Base-by-base conservation (phyloP, 2,113 vertebrate genomes). In the Cyprinodon variegatus region DNA sequence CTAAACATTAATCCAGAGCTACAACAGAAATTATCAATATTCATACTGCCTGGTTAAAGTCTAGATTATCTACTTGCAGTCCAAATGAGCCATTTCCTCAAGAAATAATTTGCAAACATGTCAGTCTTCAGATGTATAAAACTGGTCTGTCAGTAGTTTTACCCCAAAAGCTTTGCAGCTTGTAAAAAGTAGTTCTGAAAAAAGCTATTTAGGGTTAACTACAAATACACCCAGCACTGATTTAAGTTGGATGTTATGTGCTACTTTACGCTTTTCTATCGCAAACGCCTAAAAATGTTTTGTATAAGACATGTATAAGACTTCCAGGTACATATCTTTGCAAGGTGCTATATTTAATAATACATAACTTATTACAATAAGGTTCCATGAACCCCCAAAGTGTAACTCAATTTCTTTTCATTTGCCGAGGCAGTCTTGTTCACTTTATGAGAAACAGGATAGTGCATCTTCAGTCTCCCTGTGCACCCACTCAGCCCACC, bases 401-500 rank as follows among this genome's bases (percentile, higher is more conserved):
- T 80, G 72, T 4, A 75, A 50, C 45, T 48, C n/a, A 63, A 38
- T 67, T 71, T 75, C 59, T 70, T 82, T 73, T 77, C 45, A 65
- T 78, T 81, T 84, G 82, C 60, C 36, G 17, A 83, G 82, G 72
- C 83, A 78, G 70, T 86, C 88, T 91, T 88, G 73, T 79, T 86
- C 72, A 43, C 73, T 83, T 85, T 77, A 89, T 89, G 89, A 92
- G 89, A 84, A 85, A 79, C 43, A 83, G 76, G 82, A 88, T 80
- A 8, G 75, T 85, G 82, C 86, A 75, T 91, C 92, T 90, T 92
- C 85, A 80, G 87, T 87, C 89, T 89, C 88, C 90, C 81, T 63
- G 75, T 61, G 86, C 89, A 86, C 92, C 92, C 91, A 93, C 91
- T 90, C 90, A 90, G 81, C 75, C 85, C 89, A 84, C 91, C 92